Evolutionary conservation across 1,140 invertebrate species (phyloP), one percentile per base, ranked within the genome.

Genomic region (Drosophila bocki): DNA sequence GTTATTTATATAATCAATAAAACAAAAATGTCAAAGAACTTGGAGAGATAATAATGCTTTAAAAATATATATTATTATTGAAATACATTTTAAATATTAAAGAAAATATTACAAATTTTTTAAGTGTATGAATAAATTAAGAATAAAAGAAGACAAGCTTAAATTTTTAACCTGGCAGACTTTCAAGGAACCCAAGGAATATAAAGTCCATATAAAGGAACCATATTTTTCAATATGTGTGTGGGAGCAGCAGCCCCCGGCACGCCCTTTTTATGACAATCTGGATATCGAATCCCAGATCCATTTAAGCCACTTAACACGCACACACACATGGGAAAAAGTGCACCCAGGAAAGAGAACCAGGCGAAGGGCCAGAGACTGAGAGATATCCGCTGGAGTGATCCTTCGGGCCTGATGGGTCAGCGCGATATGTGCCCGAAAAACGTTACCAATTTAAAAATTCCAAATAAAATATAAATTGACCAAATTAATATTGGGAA

Each of bases 381-480:
- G 29, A 53, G 13, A 75, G 42, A 63, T 75, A 74, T 74, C 69
- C 60, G 51, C 74, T 57, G 51, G 54, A 68, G 64, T 77, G 75
- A 77, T 77, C 75, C 75, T 63, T 72, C 17, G 60, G 60, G 51
- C 57, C 62, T 68, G 84, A 88, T 88, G 84, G 84, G 78, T 90
- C 75, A 76, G 45, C 39, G 75, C 75, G 84, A 88, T 90, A 88
- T 85, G 85, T 85, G 70, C 33, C 75, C 75, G 45, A 81, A 85
- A 88, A 85, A 88, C 80, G 88, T 82, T 81, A 91, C 91, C 85
- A 92, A 92, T 92, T 92, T 92, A 92, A 92, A 91, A 92, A 92
- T 92, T 92, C 91, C 91, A 92, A 92, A 92, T 92, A 92, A 92
- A 92, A 92, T 92, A 92, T 92, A 92, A 92, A 92, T 92, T 91